Base-by-base conservation (phyloP, 2,888 invertebrate genomes). In the Thumatha senex region DNA sequence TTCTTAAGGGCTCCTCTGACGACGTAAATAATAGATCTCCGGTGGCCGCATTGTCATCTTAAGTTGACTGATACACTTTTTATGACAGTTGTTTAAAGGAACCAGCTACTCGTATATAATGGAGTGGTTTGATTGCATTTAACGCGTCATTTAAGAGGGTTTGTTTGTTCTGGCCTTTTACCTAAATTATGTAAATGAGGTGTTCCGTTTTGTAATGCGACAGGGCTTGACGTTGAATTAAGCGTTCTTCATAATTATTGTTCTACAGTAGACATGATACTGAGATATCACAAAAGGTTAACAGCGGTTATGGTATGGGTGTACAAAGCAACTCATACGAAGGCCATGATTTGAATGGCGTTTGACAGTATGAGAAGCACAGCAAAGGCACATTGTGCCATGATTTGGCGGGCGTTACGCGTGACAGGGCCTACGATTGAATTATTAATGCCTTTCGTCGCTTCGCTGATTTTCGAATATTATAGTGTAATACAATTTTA, bases 131-230 rank as follows among this genome's bases (percentile, higher is more conserved):
- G 81, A 82, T 77, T 76, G 72, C 79, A 79, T 86, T 88, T 86
- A 87, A 84, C 82, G 81, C 81, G 82, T 77, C 86, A 84, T 86
- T 86, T 84, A 80, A 67, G 77, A 79, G 80, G 85, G 85, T 82
- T 77, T 85, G 79, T 85, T 84, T 83, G 82, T 79, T 84, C 72
- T 78, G 72, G 62, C 40, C 76, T 78, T 44, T 73, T 67, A 66
- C 61, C 69, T 69, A 56, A 83, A 86, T 86, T 86, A 87, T 86
- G 84, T 74, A 76, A 85, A 86, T 83, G 69, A 61, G 61, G 60
- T 54, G 67, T 70, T 61, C 62, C 65, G 67, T 72, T 70, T 67
- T 59, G 64, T 61, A 44, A 39, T 45, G 44, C 40, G 40, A 44
- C 18, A 45, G 52, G 43, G 33, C 46, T 54, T 43, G 47, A 14